Evolutionary conservation across 2,797 vertebrate genomes (phyloP), one percentile per base, ranked within the genome.

Genomic region (Otus scops): DNA sequence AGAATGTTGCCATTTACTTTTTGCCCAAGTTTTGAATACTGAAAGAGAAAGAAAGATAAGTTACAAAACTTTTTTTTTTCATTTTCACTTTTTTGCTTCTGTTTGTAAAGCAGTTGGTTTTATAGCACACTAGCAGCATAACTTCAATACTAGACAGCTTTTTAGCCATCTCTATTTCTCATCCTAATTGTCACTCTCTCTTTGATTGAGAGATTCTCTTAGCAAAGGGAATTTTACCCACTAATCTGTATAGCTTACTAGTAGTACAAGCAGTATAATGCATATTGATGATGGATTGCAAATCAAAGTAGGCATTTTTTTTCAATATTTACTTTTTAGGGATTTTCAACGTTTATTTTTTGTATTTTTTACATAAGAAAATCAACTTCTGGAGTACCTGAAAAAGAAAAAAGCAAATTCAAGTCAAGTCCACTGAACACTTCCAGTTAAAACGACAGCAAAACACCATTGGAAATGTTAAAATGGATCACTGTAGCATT

Each of bases 71-170:
- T 67, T 28, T 67, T 30, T 68, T 84, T 95, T 97, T 96, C 64
- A 45, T 96, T 98, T 97, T 95, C 88, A 67, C 83, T 97, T 97
- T 92, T 41, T n/a, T 51, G 63, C 34, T 39, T 34, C n/a, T 89
- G 43, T 92, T 92, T 92, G 54, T 70, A 61, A 81, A 92, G 47
- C 75, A 38, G 61, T 92, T 89, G 57, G 12, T 16, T 85, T 92
- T 80, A 24, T 75, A 28, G 26, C n/a, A 30, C 50, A 34, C 30
- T 21, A 63, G 45, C 8, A 9, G 51, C 48, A 3, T 63, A 51
- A 41, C 51, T 84, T 88, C 13, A 3, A 13, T 67, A 27, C 17
- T 38, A 79, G 41, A 14, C n/a, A 81, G 53, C 15, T 88, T 78
- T 74, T 89, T 54, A 53, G 7, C 30, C 6, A 2, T 50, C 45